These are phyloP conservation scores for Pteropus alecto DNA, from an alignment of 2,113 vertebrate species.

Conservation along the genomic window DNA sequence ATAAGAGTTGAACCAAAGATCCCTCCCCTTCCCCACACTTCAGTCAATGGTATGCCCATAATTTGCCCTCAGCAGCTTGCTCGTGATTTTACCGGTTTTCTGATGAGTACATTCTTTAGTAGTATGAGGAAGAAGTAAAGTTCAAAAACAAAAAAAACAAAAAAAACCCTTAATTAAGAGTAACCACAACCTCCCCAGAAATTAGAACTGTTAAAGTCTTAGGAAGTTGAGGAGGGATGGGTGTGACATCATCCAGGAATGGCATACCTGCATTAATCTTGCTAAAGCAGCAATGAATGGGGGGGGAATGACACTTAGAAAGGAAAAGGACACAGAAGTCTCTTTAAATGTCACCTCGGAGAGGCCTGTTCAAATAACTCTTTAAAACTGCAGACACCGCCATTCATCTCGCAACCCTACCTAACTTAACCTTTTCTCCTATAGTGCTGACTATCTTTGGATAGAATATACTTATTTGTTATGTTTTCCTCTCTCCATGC, in stretches of 20 bases:
- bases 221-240: background rate
- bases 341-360: background rate
- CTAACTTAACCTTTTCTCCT: background rate
- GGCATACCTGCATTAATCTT: background rate
- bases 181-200: slow-evolving; percentile 57
- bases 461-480: background rate
- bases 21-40: background rate
- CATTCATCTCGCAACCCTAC: background rate
- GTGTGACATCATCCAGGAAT: slow-evolving; percentile 14
- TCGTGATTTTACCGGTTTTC: slow-evolving; percentile 68
- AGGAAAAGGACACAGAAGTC: background rate
- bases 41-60: background rate
- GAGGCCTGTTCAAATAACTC: background rate
- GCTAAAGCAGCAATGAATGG: background rate
- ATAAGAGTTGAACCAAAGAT: slow-evolving; percentile 27
- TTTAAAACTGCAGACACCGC: background rate
- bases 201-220: slow-evolving; percentile 22
- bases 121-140: slow-evolving; percentile 66
- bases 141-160: background rate
- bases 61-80: slow-evolving; percentile 63
- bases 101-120: slow-evolving; percentile 49
- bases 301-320: background rate
- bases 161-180: slow-evolving; percentile 63
- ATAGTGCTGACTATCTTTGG: background rate
- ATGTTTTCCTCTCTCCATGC: background rate